Evolutionary conservation across 2,888 invertebrate species (phyloP), one percentile per base, ranked within the genome.

Genomic region (Trachelus iudaicus): DNA sequence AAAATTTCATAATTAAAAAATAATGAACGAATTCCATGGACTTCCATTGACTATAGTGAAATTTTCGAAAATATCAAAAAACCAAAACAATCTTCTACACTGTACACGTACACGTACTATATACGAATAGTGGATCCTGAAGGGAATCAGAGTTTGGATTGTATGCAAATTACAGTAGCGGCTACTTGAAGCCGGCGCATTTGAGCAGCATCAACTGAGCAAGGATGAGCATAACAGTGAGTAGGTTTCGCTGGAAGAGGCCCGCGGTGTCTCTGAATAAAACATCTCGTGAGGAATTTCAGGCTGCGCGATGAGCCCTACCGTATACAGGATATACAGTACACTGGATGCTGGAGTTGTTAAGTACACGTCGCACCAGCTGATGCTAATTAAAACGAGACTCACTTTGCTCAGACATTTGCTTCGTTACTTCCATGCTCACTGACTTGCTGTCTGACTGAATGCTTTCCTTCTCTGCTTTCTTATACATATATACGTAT

Each of bases 361-460:
- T 90, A 89, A 89, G 89, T 90, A 88, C 90, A 89, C 89, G 90
- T 90, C 90, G 90, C 88, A 89, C 88, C 90, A 89, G 87, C 88
- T 90, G 90, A 90, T 90, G 88, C 89, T 91, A 90, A 91, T 91
- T 91, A 90, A 90, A 91, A 90, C 88, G 87, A 89, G 87, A 85
- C 89, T 90, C 87, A 89, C 87, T 90, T 88, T 86, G 85, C 84
- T 83, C 13, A 13, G 33, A 23, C 77, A n/a, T 31, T 68, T 56
- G 56, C 35, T 71, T 69, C 69, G 71, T 71, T 71, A 31, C 68
- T 31, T 34, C 34, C 75, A 68, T 35, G 68, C 75, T 34, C 30
- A 75, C 75, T 75, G 74, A 23, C 40, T 56, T 56, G 40, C 40
- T 56, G 40, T 56, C 40, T 56, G 40, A 0, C 23, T 56, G 40